phyloP scores from a whole-genome alignment of 2,888 invertebrate genomes.

The Aphidius colemani region DNA sequence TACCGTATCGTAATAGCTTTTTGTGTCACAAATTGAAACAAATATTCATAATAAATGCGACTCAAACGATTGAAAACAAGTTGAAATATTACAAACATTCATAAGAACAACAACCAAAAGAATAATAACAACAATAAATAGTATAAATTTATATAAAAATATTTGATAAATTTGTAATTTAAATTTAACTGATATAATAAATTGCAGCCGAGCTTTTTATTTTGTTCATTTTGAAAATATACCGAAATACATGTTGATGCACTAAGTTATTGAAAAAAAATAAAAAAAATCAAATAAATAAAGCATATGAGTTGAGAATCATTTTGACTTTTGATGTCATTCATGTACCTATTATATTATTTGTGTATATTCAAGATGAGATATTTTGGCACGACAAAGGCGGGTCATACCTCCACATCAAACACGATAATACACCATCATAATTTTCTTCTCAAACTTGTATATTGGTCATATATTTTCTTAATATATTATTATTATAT shows the following conservation, averaged over 20 bases:
- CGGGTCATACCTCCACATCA: constrained; percentile 48
- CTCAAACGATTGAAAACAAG: constrained; percentile 42
- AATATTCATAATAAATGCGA: constrained; percentile 48
- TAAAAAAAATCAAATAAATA: not conserved
- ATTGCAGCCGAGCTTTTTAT: no score
- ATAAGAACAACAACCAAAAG: no score
- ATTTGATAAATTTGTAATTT: no score
- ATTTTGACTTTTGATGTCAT: no score
- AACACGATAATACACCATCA: constrained; percentile 1
- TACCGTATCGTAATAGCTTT: constrained; percentile 11
- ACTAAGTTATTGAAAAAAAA: not conserved
- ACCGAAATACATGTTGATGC: no score
- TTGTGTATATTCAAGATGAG: constrained; percentile 17
- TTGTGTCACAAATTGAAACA: constrained; percentile 22
- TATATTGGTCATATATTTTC: constrained; percentile 42
- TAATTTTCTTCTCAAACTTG: constrained; percentile 18
- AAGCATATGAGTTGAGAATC: no score
- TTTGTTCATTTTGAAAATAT: no score
- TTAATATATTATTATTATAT: no score
- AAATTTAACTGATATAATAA: no score
- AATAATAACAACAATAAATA: no score
- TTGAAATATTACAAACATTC: no score
- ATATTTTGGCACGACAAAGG: constrained; percentile 53
- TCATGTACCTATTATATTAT: not conserved
- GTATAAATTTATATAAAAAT: no score